Conservation (phyloP, 2,888 invertebrate species). For the Caenorhabditis zanzibari region DNA sequence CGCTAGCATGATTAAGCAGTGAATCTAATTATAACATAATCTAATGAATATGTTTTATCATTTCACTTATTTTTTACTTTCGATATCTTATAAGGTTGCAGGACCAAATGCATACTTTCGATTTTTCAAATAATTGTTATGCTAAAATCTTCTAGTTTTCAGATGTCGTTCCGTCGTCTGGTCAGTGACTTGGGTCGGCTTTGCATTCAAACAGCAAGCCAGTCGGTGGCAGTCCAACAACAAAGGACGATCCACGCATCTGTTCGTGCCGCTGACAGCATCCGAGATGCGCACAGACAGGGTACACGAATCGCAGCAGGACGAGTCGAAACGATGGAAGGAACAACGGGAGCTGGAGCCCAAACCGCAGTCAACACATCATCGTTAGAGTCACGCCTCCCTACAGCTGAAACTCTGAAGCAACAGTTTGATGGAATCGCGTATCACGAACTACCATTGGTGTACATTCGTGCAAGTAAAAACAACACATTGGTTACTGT, state of each 20-base stretch:
- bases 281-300: slow-evolving; percentile 76
- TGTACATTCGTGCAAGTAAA: slow-evolving; percentile 90
- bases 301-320: slow-evolving; percentile 63
- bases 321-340: slow-evolving; percentile 73
- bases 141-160: not conserved
- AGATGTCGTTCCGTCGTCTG: slow-evolving; percentile 53
- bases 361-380: slow-evolving; percentile 75
- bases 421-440: slow-evolving; percentile 78
- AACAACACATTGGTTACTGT: slow-evolving; percentile 93
- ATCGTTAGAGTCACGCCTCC: slow-evolving; percentile 77
- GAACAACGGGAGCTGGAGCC: slow-evolving; percentile 74
- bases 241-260: slow-evolving; percentile 35
- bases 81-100: not conserved
- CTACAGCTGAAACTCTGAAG: slow-evolving; percentile 79
- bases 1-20: not conserved
- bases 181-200: slow-evolving; percentile 53
- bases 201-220: slow-evolving; percentile 53
- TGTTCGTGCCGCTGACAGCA: slow-evolving; percentile 65
- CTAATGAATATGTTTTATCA: not conserved
- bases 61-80: not conserved
- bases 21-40: not conserved
- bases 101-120: not conserved
- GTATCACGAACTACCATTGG: slow-evolving; percentile 88
- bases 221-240: slow-evolving; percentile 37
- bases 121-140: not conserved